A percentile compares a stretch with the other conserved stretches of the same genome.
Evolutionary conservation across 2,888 invertebrate species (phyloP).

Genomic region (Drosophila siamana): DNA sequence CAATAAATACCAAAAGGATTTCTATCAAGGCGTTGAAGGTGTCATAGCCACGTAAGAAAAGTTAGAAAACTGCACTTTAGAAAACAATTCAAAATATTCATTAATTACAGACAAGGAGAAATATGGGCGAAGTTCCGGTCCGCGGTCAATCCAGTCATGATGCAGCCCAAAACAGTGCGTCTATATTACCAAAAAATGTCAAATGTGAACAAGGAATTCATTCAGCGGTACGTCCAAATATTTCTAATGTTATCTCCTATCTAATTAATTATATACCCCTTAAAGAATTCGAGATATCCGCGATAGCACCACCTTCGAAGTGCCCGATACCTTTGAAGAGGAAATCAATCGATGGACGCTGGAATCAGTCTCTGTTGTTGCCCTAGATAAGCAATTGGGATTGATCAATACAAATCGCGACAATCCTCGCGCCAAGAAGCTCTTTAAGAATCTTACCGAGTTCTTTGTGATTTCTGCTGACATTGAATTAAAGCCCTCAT

Average conservation of each 20-base stretch:
- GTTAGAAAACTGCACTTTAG: background rate
- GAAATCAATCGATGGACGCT: slow-evolving; percentile 87
- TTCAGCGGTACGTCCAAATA: slow-evolving; percentile 51
- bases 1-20: slow-evolving; percentile 59
- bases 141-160: slow-evolving; percentile 88
- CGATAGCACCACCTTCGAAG: slow-evolving; percentile 78
- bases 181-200: slow-evolving; percentile 86
- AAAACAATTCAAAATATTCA: background rate
- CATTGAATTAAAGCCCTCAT: slow-evolving; percentile 56
- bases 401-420: slow-evolving; percentile 61
- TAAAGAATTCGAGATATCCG: slow-evolving; percentile 63
- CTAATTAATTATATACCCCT: background rate
- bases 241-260: background rate
- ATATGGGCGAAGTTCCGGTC: slow-evolving; percentile 88
- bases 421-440: slow-evolving; percentile 59
- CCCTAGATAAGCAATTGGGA: slow-evolving; percentile 83
- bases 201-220: slow-evolving; percentile 84
- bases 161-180: slow-evolving; percentile 87
- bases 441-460: slow-evolving; percentile 52
- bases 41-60: slow-evolving; percentile 64
- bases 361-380: slow-evolving; percentile 86
- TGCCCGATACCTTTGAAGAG: slow-evolving; percentile 86
- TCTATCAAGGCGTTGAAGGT: slow-evolving; percentile 69
- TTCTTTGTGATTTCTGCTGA: slow-evolving; percentile 42
- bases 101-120: slow-evolving; percentile 78